phyloP scores from a whole-genome alignment of 2,888 invertebrate genomes.

The Toxonevra muliebris region DNA sequence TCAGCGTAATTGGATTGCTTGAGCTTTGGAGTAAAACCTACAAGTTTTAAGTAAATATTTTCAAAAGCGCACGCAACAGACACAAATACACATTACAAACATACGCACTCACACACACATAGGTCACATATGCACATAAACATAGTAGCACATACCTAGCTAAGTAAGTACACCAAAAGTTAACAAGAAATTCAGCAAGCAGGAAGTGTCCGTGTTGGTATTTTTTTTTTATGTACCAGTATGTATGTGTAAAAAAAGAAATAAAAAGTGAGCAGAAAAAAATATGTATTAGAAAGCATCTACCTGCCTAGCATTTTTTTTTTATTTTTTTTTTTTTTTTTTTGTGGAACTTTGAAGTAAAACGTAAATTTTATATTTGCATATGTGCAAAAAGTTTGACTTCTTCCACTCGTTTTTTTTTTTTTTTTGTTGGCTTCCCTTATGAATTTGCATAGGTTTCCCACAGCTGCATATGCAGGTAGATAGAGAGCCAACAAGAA shows the following conservation, averaged over 20 bases:
- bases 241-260: constrained; percentile 13
- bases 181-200: not conserved
- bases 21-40: not conserved
- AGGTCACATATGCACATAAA: constrained; percentile 3
- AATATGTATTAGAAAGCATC: too few relatives aligned
- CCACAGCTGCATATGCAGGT: too few relatives aligned
- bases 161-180: not conserved
- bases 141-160: constrained; percentile 6
- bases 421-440: too few relatives aligned
- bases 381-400: too few relatives aligned
- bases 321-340: too few relatives aligned
- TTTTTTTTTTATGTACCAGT: constrained; percentile 1
- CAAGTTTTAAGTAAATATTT: not conserved
- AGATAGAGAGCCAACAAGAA: too few relatives aligned
- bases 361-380: too few relatives aligned
- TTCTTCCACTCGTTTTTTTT: too few relatives aligned
- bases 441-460: too few relatives aligned
- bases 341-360: too few relatives aligned
- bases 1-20: constrained; percentile 7
- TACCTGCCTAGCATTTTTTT: too few relatives aligned
- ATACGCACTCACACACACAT: not conserved
- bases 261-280: constrained; percentile 10
- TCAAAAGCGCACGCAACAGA: too few relatives aligned
- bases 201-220: not conserved
- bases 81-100: not conserved